Evolutionary conservation across 2,888 invertebrate species (phyloP), one percentile per base, ranked within the genome.

Genomic region (Megamerina dolium): DNA sequence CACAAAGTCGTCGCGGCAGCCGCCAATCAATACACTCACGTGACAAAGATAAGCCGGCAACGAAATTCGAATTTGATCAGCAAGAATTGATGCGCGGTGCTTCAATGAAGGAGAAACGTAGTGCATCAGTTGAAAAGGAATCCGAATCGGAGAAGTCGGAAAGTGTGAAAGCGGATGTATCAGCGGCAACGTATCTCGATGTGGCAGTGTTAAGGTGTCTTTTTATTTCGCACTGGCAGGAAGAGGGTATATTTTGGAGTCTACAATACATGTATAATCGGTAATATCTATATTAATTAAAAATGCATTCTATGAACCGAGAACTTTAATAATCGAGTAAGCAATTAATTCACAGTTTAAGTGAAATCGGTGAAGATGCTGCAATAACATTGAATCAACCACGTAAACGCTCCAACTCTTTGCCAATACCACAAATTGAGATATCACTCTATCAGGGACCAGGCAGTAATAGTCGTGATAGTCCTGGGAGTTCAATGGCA

Each of bases 241-340:
- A 97, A 66, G 96, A 97, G 67, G 99, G 99, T 0, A 86, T 97
- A 10, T 91, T 88, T 68, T 99, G 99, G 99, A 94, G 93, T 12
- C 73, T 97, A 21, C 88, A 91, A 66, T 96, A 87, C 72, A 75
- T 92, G 50, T 88, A 88, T 59, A 89, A 91, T 64, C 81, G 92
- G 91, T 89, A 60, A 52, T 23, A 23, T 23, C n/a, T n/a, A 23
- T 10, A 10, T 23, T 23, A 23, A 23, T 23, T 8, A 8, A 10
- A 8, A 23, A 23, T 23, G 10, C 23, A 8, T 3, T 23, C 21
- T 29, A 6, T 4, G n/a, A 12, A 12, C 1, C 5, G 4, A 17
- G n/a, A 10, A 9, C 3, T 18, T 3, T 38, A 20, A 46, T 20
- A 31, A 13, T 31, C 14, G n/a, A n/a, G n/a, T n/a, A n/a, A n/a